Conservation (phyloP, 2,113 vertebrate species). For the Pongo pygmaeus region DNA sequence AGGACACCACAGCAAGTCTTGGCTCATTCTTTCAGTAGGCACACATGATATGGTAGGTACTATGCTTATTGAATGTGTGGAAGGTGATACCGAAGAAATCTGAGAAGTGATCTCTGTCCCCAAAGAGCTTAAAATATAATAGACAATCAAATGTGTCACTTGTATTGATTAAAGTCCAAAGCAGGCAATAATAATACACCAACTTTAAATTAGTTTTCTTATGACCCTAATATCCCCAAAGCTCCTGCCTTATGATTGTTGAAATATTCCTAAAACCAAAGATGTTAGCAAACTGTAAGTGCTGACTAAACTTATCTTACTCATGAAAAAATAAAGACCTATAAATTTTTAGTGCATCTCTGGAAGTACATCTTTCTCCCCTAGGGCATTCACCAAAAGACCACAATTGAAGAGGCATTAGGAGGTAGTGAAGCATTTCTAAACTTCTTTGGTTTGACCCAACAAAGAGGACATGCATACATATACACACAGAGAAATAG, state of each 20-base stretch:
- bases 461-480: background rate
- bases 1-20: background rate
- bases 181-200: background rate
- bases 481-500: background rate
- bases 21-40: background rate
- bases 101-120: background rate
- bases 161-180: background rate
- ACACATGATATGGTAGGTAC: background rate
- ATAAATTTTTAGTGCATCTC: slow-evolving; percentile 36
- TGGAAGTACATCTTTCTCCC: background rate
- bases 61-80: background rate
- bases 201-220: slow-evolving; percentile 48
- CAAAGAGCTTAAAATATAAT: background rate
- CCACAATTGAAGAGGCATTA: background rate
- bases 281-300: slow-evolving; percentile 45
- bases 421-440: background rate
- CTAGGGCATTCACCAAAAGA: background rate
- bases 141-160: background rate
- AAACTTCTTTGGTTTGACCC: background rate
- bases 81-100: background rate
- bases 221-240: slow-evolving; percentile 41
- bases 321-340: slow-evolving; percentile 54
- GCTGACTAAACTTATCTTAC: slow-evolving; percentile 51
- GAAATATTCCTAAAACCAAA: slow-evolving; percentile 56
- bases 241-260: slow-evolving; percentile 29